phyloP scores from a whole-genome alignment of 2,888 invertebrate species.

The Thera britannica region DNA sequence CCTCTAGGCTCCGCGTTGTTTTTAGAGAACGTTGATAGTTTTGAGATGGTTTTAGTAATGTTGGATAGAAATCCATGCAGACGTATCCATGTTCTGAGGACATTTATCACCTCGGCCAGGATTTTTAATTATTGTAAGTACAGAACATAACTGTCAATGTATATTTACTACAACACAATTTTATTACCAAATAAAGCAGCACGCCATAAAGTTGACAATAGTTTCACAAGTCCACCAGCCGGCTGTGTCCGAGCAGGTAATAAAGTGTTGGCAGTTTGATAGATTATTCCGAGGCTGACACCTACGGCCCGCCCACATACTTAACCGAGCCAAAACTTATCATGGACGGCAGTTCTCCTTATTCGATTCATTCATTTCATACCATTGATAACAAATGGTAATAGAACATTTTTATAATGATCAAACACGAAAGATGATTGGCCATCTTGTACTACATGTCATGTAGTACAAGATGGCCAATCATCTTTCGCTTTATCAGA shows the following conservation, averaged over 20 bases:
- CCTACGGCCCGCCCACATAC: conserved; percentile 41
- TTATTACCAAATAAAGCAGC: conserved; percentile 8
- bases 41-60: too few relatives aligned
- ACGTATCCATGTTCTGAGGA: too few relatives aligned
- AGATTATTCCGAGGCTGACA: conserved; percentile 42
- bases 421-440: too few relatives aligned
- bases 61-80: too few relatives aligned
- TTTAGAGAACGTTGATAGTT: too few relatives aligned
- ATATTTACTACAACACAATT: conserved; percentile 27
- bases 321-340: conserved; percentile 35
- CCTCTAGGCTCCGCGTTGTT: too few relatives aligned
- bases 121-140: background rate
- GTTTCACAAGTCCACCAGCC: conserved; percentile 28
- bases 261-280: conserved; percentile 39
- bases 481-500: too few relatives aligned
- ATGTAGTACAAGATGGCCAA: too few relatives aligned
- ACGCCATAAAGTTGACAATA: conserved; percentile 24
- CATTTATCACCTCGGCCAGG: too few relatives aligned
- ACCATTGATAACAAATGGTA: too few relatives aligned
- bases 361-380: conserved; percentile 34
- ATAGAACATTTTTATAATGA: too few relatives aligned
- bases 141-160: conserved; percentile 21
- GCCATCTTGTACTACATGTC: too few relatives aligned
- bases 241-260: conserved; percentile 19
- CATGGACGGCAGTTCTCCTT: conserved; percentile 18